A percentile compares a stretch with the other conserved stretches of the same genome.
Evolutionary conservation across 2,888 invertebrate genomes (phyloP).

Genomic region (Camponotus fellah): DNA sequence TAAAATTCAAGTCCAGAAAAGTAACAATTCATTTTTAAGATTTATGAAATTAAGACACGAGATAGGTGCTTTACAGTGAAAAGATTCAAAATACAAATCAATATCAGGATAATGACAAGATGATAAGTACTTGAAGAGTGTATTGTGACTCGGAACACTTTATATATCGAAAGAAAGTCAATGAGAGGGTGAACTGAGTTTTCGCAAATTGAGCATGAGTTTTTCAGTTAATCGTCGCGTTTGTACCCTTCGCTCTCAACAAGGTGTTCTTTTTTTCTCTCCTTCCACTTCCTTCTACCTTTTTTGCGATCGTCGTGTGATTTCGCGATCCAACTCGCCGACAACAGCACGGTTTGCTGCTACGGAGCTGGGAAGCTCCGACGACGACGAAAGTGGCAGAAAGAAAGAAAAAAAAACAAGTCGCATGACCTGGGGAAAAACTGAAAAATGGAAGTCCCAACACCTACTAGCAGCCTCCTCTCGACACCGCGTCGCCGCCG

Average conservation of each 20-base stretch:
- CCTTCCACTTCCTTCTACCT: neutral
- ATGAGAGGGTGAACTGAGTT: constrained; percentile 23
- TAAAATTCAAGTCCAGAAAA: neutral
- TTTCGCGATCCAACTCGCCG: constrained; percentile 49
- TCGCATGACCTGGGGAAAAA: constrained; percentile 30
- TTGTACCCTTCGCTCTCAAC: constrained; percentile 40
- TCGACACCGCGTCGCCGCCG: neutral
- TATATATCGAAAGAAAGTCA: constrained; percentile 28
- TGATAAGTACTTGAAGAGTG: constrained; percentile 26
- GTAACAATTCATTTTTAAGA: constrained; percentile 14
- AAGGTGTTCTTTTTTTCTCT: constrained; percentile 1
- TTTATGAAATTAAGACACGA: neutral
- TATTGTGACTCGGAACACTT: neutral
- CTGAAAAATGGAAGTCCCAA: constrained; percentile 38
- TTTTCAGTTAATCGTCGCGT: constrained; percentile 50
- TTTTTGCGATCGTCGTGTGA: constrained; percentile 24
- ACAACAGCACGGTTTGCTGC: constrained; percentile 54
- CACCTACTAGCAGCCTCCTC: constrained; percentile 15
- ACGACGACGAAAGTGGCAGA: neutral
- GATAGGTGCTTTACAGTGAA: neutral
- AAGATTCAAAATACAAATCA: constrained; percentile 12
- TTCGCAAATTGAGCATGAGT: constrained; percentile 52
- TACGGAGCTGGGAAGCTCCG: constrained; percentile 10
- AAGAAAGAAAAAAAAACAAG: constrained; percentile 29
- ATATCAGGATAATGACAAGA: constrained; percentile 20